These are phyloP conservation scores for Trachops cirrhosus DNA, from an alignment of 2,797 vertebrate genomes.

Conservation along the genomic window DNA sequence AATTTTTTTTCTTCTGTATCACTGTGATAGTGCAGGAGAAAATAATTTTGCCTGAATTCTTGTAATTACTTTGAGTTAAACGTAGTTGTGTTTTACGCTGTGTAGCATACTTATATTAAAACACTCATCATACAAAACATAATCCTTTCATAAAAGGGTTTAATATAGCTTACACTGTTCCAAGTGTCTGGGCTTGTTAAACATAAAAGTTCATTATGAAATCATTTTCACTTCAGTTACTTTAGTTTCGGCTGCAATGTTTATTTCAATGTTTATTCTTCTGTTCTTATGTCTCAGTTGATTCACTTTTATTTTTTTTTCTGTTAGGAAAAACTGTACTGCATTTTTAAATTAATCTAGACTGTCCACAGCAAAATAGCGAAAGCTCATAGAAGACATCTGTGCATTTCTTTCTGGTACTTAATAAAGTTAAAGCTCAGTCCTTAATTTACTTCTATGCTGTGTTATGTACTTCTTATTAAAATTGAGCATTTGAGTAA, in stretches of 20 bases:
- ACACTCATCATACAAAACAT: slow-evolving; percentile 71
- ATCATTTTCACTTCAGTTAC: slow-evolving; percentile 68
- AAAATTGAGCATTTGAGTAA: slow-evolving; percentile 67
- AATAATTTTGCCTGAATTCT: slow-evolving; percentile 78
- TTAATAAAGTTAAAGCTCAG: slow-evolving; percentile 59
- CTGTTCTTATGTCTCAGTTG: slow-evolving; percentile 59
- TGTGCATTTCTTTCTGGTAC: slow-evolving; percentile 53
- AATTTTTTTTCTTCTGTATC: slow-evolving; percentile 66
- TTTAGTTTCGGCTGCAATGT: slow-evolving; percentile 48
- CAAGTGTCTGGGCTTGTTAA: slow-evolving; percentile 72
- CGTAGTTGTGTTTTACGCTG: slow-evolving; percentile 70
- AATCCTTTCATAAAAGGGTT: slow-evolving; percentile 77
- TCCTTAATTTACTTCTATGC: slow-evolving; percentile 67
- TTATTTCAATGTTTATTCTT: slow-evolving; percentile 55
- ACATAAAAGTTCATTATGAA: slow-evolving; percentile 75
- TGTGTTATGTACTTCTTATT: slow-evolving; percentile 52
- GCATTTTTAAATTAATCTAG: slow-evolving; percentile 67
- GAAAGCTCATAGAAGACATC: slow-evolving; percentile 60
- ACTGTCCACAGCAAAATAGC: slow-evolving; percentile 54
- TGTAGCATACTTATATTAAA: slow-evolving; percentile 72
- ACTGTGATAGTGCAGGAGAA: slow-evolving; percentile 67
- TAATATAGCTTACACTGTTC: slow-evolving; percentile 67
- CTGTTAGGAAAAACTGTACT: slow-evolving; percentile 59
- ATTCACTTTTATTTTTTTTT: slow-evolving; percentile 53
- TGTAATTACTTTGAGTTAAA: slow-evolving; percentile 78